Base-by-base conservation (phyloP, 1,140 invertebrate genomes). In the Mya arenaria region DNA sequence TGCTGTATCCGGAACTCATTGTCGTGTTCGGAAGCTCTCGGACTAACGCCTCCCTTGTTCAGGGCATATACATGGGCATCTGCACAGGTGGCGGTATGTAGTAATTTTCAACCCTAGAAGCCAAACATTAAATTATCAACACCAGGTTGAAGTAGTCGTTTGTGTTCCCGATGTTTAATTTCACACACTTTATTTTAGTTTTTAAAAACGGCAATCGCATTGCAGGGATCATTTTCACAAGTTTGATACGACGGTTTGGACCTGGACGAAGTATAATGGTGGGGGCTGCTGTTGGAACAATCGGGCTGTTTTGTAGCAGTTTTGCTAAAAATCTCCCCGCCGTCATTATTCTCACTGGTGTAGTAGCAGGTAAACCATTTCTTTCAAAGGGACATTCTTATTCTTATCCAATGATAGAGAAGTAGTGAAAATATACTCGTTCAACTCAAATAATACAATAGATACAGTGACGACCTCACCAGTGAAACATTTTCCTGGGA, bases 1-100 rank as follows among this genome's bases (percentile, higher is more conserved):
- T 73, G 1, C 56, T 73, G 71, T 73, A 58, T 25, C 28, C 71
- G 23, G 71, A 73, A 39, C 55, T 73, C 28, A 39, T 73, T 23
- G n/a, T 56, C 25, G 71, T 73, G 0, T 73, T 73, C 36, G 41
- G 60, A 30, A 41, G 13, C 17, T 19, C 2, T 8, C 56, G 71
- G 28, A 19, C 71, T 4, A 36, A 73, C 19, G 71, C 71, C 2
- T 36, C 71, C 8, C 30, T 73, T 0, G 52, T 73, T 19, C 71
- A 73, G 28, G 41, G 52, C 41, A 15, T 73, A 0, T 44, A 73
- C 25, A 58, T 39, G 52, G 71, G 71, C 34, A 15, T 56, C 1
- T 4, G 36, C n/a, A 19, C 1, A 23, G 17, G 15, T 4, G 32
- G 19, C 23, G 71, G 52, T 52, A 73, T 58, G 71, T n/a, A 32